Evolutionary conservation across 2,797 vertebrate species (phyloP).

Genomic region (Siniperca obscura): DNA sequence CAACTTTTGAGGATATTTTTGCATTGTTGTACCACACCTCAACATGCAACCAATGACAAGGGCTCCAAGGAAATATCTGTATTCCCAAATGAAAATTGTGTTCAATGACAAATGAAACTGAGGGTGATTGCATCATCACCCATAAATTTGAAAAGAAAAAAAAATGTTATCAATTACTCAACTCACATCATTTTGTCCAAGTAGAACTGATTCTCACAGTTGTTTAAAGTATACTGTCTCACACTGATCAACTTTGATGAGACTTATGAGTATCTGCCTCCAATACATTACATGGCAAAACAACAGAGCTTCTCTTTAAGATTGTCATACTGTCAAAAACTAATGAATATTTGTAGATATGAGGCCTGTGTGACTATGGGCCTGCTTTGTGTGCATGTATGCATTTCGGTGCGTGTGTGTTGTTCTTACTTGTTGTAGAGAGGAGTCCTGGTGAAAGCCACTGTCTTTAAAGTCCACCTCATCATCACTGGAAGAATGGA

Average conservation of each 20-base stretch:
- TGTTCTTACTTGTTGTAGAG: slow-evolving; percentile 95
- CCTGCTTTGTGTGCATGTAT: slow-evolving; percentile 12
- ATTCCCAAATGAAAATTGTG: background rate
- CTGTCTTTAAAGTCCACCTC: slow-evolving; percentile 99
- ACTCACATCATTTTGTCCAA: background rate
- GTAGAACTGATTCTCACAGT: background rate
- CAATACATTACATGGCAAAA: background rate
- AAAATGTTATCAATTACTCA: background rate
- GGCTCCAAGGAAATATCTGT: background rate
- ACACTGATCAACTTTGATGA: background rate
- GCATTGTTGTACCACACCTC: background rate
- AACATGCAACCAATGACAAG: background rate
- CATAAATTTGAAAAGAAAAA: background rate
- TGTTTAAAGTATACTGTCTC: background rate
- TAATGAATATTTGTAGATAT: background rate
- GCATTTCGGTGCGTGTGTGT: slow-evolving; percentile 24
- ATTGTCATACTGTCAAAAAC: background rate
- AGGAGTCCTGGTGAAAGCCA: slow-evolving; percentile 97
- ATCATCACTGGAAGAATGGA: slow-evolving; percentile 98
- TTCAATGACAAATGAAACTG: background rate
- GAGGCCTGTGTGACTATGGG: slow-evolving; percentile 33
- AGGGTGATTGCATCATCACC: background rate
- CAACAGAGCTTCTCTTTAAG: background rate
- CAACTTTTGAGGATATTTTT: background rate
- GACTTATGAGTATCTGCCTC: background rate